Base-by-base conservation (phyloP, 2,888 invertebrate species). In the Subacronicta megacephala region DNA sequence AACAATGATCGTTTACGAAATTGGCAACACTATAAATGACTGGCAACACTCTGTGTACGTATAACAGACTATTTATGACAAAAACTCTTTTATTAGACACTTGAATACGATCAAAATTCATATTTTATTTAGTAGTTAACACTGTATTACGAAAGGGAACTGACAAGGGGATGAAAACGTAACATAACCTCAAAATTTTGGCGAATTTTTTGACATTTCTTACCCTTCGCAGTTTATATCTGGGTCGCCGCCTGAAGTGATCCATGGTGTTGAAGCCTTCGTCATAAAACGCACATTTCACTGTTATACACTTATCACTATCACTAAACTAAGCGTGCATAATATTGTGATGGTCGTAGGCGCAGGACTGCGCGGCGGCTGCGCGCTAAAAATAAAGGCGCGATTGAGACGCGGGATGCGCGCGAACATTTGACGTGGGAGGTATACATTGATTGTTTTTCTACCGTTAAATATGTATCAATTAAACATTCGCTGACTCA, bases 231-330 rank as follows among this genome's bases (percentile, higher is more conserved):
- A 78, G 74, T 44, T 84, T 87, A 69, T 84, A 81, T 62, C 88
- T 84, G 72, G 88, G 91, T 52, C 92, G 83, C 75, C 92, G 83
- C 75, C 87, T 84, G 65, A 93, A 90, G 72, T 90, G 90, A 70
- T 92, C 90, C 92, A 90, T 90, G 17, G 58, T 77, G 10, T 35
- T 54, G 62, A 12, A 83, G 85, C 89, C 86, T 91, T 91, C 80
- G 93, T 93, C 93, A 93, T 93, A 92, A 93, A 75, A 77, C 75
- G 68, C 85, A 85, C 92, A 92, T 92, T 56, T 81, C 86, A 85
- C 83, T 82, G 68, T 78, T 31, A 75, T 75, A 62, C 75, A 79
- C 82, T 78, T 73, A 77, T 54, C 80, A 82, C 81, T 75, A 73
- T 66, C 73, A 44, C 43, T 68, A 61, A 42, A 53, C 75, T 77